Base-by-base conservation (phyloP, 2,888 invertebrate genomes). In the Lasioglossum marginatum region DNA sequence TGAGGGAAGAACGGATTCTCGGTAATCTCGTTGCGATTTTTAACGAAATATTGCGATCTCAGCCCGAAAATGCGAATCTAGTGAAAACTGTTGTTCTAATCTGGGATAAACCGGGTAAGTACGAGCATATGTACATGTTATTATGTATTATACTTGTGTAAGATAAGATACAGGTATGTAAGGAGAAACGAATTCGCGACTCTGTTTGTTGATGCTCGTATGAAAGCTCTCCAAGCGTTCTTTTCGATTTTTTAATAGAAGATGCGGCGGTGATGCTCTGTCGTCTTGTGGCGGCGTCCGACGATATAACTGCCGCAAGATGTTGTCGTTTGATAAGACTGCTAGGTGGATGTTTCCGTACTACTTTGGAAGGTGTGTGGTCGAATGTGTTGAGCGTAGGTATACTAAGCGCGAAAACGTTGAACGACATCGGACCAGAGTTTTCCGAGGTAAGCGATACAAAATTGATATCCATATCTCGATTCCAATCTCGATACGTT, bases 61-160 rank as follows among this genome's bases (percentile, higher is more conserved):
- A 97, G 31, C 98, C 98, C 0, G 97, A 98, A 92, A 97, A 98
- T 93, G 97, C 97, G 0, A 97, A 97, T 82, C 96, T 98, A 0
- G 97, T 98, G 0, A 97, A 97, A 92, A 97, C 96, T 91, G 97
- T 98, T 83, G 95, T 98, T 8, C 95, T 97, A 82, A 88, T 90
- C 10, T 85, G 90, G 0, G 89, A 90, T 82, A 83, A 81, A 16
- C 52, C 89, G 8, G 92, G 93, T 93, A 79, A 88, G 89, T 63
- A 60, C 16, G 63, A 63, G 19, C 8, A 23, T 52, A 52, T 8
- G 8, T 23, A 19, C 19, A 52, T 8, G 3, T 57, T n/a, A 57
- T 57, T 57, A 4, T 12, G 10, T n/a, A n/a, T 57, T 57, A 57
- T 12, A 57, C 1, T 57, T 57, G 12, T 57, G 57, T 57, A n/a